Evolutionary conservation across 2,888 invertebrate species (phyloP).

Genomic region (Drosophila phalerata): DNA sequence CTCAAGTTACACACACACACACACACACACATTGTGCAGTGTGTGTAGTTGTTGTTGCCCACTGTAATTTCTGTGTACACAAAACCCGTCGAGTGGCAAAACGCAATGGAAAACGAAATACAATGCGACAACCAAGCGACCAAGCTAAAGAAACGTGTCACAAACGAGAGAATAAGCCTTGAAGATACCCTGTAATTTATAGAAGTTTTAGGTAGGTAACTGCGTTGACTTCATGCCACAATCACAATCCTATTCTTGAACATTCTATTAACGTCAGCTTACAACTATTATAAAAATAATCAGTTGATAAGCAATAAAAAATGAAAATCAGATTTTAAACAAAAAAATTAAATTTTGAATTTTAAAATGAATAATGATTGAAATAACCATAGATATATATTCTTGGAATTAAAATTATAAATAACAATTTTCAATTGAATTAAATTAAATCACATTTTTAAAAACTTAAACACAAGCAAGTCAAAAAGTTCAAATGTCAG

Average conservation of each 20-base stretch:
- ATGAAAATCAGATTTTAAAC: no score
- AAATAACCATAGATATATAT: no score
- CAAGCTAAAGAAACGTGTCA: constrained; percentile 1
- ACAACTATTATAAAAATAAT: no score
- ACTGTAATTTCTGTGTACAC: constrained; percentile 64
- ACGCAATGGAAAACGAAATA: constrained; percentile 42
- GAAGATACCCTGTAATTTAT: constrained; percentile 7
- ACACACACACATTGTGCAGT: constrained; percentile 9
- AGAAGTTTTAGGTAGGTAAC: no score
- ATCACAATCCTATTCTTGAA: neutral
- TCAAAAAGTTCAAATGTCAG: no score
- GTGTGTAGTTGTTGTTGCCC: constrained; percentile 34
- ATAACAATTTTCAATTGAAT: no score
- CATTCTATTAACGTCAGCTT: no score
- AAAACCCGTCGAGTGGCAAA: constrained; percentile 55
- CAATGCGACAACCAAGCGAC: constrained; percentile 20
- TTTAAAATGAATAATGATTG: no score
- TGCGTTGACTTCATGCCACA: neutral
- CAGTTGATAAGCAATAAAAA: no score
- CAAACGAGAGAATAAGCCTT: neutral
- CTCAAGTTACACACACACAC: constrained; percentile 27
- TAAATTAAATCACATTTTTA: no score
- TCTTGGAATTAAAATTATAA: no score
- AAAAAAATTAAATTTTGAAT: neutral
- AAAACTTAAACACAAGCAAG: no score